Conservation (phyloP, 2,113 vertebrate genomes). For the Porphyrio hochstetteri region DNA sequence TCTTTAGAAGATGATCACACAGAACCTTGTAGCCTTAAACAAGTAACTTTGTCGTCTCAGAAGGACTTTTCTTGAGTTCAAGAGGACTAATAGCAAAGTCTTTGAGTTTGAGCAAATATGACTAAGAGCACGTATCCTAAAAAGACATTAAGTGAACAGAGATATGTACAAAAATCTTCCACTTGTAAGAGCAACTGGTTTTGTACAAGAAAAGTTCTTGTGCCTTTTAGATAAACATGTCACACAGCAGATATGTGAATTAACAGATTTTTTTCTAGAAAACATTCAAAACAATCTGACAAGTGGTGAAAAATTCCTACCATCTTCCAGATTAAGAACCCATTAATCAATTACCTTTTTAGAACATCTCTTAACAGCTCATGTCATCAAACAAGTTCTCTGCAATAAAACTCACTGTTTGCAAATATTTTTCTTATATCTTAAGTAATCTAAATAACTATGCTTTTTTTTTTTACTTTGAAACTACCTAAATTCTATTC, state of each 20-base stretch:
- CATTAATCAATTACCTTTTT: background rate
- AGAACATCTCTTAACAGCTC: background rate
- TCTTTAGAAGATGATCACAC: fast-evolving
- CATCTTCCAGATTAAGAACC: background rate
- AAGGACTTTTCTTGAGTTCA: background rate
- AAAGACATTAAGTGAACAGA: background rate
- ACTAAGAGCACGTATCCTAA: background rate
- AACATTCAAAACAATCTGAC: background rate
- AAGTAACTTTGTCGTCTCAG: background rate
- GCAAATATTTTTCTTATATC: background rate
- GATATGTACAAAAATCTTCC: background rate
- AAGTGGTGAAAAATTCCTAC: background rate
- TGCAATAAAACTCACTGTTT: background rate
- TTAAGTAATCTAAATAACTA: background rate
- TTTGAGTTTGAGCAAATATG: background rate
- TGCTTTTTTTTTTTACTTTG: background rate
- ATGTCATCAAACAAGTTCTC: background rate
- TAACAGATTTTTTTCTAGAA: background rate
- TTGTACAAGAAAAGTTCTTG: background rate
- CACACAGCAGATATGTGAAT: background rate
- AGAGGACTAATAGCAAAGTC: background rate
- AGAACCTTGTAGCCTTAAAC: background rate
- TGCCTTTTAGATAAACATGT: background rate
- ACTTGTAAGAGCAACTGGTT: background rate
- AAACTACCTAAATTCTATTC: background rate